These are phyloP conservation scores for Fragum whitleyi DNA, from an alignment of 2,888 invertebrate species.

Conservation along the genomic window DNA sequence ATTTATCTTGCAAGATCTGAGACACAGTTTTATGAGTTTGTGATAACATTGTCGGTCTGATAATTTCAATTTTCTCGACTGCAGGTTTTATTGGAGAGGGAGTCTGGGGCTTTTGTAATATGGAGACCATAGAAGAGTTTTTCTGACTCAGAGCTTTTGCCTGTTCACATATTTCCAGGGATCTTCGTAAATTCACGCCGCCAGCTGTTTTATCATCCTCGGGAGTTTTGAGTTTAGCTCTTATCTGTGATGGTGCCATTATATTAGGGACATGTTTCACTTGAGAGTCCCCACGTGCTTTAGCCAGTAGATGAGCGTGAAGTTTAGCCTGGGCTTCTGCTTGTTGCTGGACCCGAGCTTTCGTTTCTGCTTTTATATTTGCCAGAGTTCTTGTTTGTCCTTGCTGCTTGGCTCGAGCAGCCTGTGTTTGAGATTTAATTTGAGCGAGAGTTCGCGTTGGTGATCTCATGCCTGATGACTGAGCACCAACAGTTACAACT, in stretches of 20 bases:
- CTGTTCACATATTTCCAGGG: slow-evolving; percentile 93
- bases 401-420: slow-evolving; percentile 67
- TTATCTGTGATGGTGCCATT: slow-evolving; percentile 47
- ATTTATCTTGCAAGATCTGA: slow-evolving; percentile 61
- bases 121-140: slow-evolving; percentile 58
- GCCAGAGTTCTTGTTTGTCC: slow-evolving; percentile 82
- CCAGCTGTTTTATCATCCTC: slow-evolving; percentile 64
- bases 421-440: slow-evolving; percentile 82
- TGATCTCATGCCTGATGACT: slow-evolving; percentile 55
- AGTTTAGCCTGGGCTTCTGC: slow-evolving; percentile 63
- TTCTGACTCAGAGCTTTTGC: slow-evolving; percentile 93
- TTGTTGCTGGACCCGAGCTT: slow-evolving; percentile 69
- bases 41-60: slow-evolving; percentile 47
- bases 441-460: slow-evolving; percentile 81
- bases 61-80: slow-evolving; percentile 41
- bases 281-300: slow-evolving; percentile 46
- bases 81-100: slow-evolving; percentile 48
- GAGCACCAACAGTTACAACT: slow-evolving; percentile 48
- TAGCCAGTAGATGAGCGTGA: slow-evolving; percentile 60
- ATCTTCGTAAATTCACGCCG: slow-evolving; percentile 94
- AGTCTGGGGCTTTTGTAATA: slow-evolving; percentile 49
- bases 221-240: slow-evolving; percentile 49
- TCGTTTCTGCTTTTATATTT: slow-evolving; percentile 80
- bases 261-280: slow-evolving; percentile 63
- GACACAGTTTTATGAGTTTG: slow-evolving; percentile 64